Conservation (phyloP, 2,888 invertebrate species). For the Sphecodes monilicornis region DNA sequence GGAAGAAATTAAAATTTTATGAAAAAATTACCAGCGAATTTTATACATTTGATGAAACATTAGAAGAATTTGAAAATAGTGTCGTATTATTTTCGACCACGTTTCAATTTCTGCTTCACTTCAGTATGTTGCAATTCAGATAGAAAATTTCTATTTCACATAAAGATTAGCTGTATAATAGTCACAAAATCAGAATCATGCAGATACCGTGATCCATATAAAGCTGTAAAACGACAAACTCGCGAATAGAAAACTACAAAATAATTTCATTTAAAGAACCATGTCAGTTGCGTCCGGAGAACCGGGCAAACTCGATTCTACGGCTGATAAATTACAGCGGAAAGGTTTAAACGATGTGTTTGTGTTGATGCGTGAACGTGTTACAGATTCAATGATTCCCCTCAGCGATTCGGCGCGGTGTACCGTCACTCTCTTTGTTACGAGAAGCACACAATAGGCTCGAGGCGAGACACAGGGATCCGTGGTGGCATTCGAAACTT, state of each 20-base stretch:
- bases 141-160: too few species aligned
- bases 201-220: too few species aligned
- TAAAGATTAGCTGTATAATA: too few species aligned
- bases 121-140: too few species aligned
- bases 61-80: too few species aligned
- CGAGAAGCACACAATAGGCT: constrained; percentile 14
- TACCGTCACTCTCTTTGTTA: constrained; percentile 11
- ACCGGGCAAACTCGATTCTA: background rate
- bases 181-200: too few species aligned
- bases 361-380: constrained; percentile 10
- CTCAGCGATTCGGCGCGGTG: background rate
- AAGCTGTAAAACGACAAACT: background rate
- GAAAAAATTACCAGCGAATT: too few species aligned
- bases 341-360: background rate
- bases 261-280: background rate
- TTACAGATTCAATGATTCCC: constrained; percentile 2
- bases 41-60: too few species aligned
- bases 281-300: background rate
- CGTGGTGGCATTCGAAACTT: background rate
- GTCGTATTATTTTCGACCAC: too few species aligned
- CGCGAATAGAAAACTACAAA: background rate
- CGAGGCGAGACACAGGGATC: constrained; percentile 4
- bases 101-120: too few species aligned
- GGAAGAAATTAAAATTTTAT: background rate
- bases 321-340: background rate